Percentiles rank a stretch among this genome's conserved stretches.
Conservation (phyloP, 2,888 invertebrate genomes). For the Megamerina dolium region DNA sequence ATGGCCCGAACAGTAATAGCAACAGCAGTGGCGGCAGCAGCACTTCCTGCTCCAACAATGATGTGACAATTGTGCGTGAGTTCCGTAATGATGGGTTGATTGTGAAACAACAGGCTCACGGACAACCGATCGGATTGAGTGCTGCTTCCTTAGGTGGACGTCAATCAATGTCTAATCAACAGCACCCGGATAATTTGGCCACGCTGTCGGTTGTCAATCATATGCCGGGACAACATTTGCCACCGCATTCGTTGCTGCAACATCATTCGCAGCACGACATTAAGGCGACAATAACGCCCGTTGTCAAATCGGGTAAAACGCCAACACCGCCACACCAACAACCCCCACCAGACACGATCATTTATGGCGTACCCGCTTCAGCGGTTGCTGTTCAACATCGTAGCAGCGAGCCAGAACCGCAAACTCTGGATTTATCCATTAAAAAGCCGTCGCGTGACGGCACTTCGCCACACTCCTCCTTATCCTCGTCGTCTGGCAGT, state of each 20-base stretch:
- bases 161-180: constrained; percentile 14
- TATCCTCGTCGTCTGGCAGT: constrained; percentile 25
- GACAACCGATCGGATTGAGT: constrained; percentile 26
- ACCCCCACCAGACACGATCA: constrained; percentile 44
- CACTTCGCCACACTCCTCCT: constrained; percentile 39
- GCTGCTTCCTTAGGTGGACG: constrained; percentile 10
- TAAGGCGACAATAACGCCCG: constrained; percentile 64
- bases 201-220: constrained; percentile 64
- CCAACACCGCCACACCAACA: constrained; percentile 33
- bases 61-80: constrained; percentile 49
- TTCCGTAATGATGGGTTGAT: constrained; percentile 44
- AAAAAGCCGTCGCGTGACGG: constrained; percentile 59
- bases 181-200: constrained; percentile 53
- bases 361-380: constrained; percentile 33
- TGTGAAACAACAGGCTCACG: constrained; percentile 34
- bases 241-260: constrained; percentile 28
- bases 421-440: constrained; percentile 69
- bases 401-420: constrained; percentile 57
- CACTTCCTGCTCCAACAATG: constrained; percentile 30
- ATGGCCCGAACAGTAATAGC: constrained; percentile 5
- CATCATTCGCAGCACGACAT: constrained; percentile 49
- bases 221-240: constrained; percentile 29
- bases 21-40: constrained; percentile 23
- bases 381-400: constrained; percentile 29
- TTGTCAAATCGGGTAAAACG: constrained; percentile 32